Conservation (phyloP, 1,140 invertebrate species). For the Drosophila pandora region DNA sequence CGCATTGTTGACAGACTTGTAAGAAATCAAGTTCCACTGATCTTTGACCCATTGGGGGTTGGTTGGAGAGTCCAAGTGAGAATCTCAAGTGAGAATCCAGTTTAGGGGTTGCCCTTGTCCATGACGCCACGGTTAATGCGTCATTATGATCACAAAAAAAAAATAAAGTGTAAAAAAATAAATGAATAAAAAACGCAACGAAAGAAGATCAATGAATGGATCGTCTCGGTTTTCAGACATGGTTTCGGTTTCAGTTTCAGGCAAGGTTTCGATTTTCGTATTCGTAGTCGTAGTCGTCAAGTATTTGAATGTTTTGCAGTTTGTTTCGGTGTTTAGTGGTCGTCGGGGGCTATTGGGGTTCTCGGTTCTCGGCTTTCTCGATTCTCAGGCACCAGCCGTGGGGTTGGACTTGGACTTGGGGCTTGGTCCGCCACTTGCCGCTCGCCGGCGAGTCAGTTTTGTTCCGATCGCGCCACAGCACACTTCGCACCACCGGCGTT, state of each 20-base stretch:
- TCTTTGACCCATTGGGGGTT: slow-evolving; percentile 5
- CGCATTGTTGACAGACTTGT: neutral
- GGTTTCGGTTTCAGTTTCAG: slow-evolving; percentile 5
- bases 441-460: slow-evolving; percentile 71
- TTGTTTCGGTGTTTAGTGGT: neutral
- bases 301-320: neutral
- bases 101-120: slow-evolving; percentile 29
- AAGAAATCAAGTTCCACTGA: neutral
- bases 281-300: neutral
- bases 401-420: slow-evolving; percentile 48
- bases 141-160: neutral
- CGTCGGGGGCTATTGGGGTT: neutral
- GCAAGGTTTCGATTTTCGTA: slow-evolving; percentile 7
- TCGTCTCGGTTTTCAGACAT: slow-evolving; percentile 1
- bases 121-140: slow-evolving; percentile 13
- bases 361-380: neutral
- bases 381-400: slow-evolving; percentile 6
- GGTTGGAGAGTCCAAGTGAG: neutral
- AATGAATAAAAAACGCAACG: neutral
- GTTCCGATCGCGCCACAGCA: slow-evolving; percentile 72
- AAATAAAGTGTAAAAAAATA: neutral
- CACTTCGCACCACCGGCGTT: slow-evolving; percentile 45
- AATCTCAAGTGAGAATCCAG: slow-evolving; percentile 9
- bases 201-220: slow-evolving; percentile 10
- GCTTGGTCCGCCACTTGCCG: slow-evolving; percentile 31